phyloP scores from a whole-genome alignment of 2,888 invertebrate species.

The Drosophila pseudotakahashii region DNA sequence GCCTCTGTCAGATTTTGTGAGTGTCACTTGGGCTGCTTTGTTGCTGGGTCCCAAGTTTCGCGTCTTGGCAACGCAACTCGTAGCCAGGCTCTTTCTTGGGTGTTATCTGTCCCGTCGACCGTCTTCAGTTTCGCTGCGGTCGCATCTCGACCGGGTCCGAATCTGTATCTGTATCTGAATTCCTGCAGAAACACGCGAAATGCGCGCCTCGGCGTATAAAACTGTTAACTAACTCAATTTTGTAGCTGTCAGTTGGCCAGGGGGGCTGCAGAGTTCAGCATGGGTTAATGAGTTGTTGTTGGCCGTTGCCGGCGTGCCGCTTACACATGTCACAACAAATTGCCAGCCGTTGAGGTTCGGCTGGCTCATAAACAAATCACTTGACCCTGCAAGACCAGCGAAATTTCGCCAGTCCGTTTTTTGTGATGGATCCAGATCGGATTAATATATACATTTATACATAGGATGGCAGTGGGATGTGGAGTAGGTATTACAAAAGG shows the following conservation, averaged over 20 bases:
- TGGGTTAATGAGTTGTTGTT: conserved; percentile 79
- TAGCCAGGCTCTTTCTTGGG: conserved; percentile 51
- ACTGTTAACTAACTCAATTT: conserved; percentile 85
- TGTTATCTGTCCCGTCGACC: conserved; percentile 74
- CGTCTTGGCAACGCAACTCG: conserved; percentile 9
- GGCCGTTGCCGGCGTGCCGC: conserved; percentile 57
- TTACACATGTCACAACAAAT: conserved; percentile 78
- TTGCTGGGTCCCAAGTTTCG: conserved; percentile 11
- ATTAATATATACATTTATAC: background rate
- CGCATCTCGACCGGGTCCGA: conserved; percentile 36
- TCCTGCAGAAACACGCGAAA: conserved; percentile 73
- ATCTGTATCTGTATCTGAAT: conserved; percentile 40
- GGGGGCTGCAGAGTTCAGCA: conserved; percentile 67
- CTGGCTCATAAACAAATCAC: conserved; percentile 64
- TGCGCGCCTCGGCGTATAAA: conserved; percentile 83
- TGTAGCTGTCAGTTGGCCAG: conserved; percentile 82
- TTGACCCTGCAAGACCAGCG: conserved; percentile 59
- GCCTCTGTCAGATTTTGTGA: conserved; percentile 78
- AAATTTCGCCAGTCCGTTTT: conserved; percentile 49
- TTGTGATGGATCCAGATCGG: conserved; percentile 29
- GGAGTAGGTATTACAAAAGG: conserved; percentile 2
- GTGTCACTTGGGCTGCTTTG: conserved; percentile 74
- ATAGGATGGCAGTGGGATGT: conserved; percentile 2
- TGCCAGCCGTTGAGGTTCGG: conserved; percentile 68
- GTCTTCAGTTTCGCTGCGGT: conserved; percentile 70